Evolutionary conservation across 2,797 vertebrate genomes (phyloP), one percentile per base, ranked within the genome.

Genomic region (Austrolebias charrua): DNA sequence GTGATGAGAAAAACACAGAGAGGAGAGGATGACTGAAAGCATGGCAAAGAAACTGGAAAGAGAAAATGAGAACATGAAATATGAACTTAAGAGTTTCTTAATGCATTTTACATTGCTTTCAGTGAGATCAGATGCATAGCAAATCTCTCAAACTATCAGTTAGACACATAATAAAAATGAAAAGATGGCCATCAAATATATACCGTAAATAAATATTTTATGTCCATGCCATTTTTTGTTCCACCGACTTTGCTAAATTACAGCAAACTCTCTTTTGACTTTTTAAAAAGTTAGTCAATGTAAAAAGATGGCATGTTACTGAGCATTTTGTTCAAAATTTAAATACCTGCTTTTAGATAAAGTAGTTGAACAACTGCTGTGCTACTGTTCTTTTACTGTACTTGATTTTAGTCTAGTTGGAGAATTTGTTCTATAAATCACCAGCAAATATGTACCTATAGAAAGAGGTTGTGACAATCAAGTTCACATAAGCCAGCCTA

Each of bases 101-200:
- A 55, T 59, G 69, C 70, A 58, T 18, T 52, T 63, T 55, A 55
- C 58, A 67, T 69, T 44, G 8, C 76, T 55, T 60, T 63, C 3
- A 60, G n/a, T 69, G 73, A 43, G 57, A 80, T 48, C 45, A 53
- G 42, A 56, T 52, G 18, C 13, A 55, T 55, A 45, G 31, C 46
- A 50, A 38, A 38, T 64, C 3, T 11, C 6, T 35, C 52, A 12
- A 9, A 64, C 49, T 10, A 46, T 46, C 43, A 54, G n/a, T n/a
- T n/a, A n/a, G 18, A 29, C 28, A 9, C 8, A 20, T 44, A n/a
- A 35, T 51, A 11, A 35, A 1, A 47, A 35, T 1, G 4, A 45
- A 18, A 12, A 43, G 48, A 44, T 14, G 38, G 0, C 2, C 6
- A n/a, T 51, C 48, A 43, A 51, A 42, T 51, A 28, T 20, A 20